Evolutionary conservation across 2,113 vertebrate genomes (phyloP).

Genomic region (Microcebus tavaratra): DNA sequence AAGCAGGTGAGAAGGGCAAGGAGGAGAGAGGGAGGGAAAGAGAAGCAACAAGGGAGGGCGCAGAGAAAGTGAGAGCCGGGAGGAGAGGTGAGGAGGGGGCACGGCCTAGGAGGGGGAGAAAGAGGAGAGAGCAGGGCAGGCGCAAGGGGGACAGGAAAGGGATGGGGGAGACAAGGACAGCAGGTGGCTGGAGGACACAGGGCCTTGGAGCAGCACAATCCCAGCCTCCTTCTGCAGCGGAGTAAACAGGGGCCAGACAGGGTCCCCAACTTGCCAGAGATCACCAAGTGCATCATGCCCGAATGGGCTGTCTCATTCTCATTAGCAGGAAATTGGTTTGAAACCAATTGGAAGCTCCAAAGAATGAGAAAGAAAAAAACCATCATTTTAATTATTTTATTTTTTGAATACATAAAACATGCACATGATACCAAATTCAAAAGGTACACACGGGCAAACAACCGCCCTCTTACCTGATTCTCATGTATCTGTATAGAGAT

Average conservation of each 20-base stretch:
- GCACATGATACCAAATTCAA: not conserved
- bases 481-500: not conserved
- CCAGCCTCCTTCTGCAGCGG: not conserved
- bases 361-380: not conserved
- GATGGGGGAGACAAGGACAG: not conserved
- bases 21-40: not conserved
- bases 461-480: too few species aligned
- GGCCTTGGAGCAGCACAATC: not conserved
- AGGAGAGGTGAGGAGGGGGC: not conserved
- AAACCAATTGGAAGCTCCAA: not conserved
- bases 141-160: not conserved
- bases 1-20: not conserved
- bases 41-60: not conserved
- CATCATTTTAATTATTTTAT: not conserved
- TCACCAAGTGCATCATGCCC: not conserved
- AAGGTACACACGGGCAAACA: not conserved
- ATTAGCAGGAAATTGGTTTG: not conserved
- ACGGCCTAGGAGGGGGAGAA: not conserved
- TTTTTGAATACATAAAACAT: not conserved
- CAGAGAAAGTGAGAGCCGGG: not conserved
- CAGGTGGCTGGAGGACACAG: accelerated
- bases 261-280: not conserved
- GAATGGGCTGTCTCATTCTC: not conserved
- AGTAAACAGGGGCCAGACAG: not conserved
- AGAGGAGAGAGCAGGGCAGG: not conserved